Base-by-base conservation (phyloP, 2,797 vertebrate species). In the Crenichthys baileyi region DNA sequence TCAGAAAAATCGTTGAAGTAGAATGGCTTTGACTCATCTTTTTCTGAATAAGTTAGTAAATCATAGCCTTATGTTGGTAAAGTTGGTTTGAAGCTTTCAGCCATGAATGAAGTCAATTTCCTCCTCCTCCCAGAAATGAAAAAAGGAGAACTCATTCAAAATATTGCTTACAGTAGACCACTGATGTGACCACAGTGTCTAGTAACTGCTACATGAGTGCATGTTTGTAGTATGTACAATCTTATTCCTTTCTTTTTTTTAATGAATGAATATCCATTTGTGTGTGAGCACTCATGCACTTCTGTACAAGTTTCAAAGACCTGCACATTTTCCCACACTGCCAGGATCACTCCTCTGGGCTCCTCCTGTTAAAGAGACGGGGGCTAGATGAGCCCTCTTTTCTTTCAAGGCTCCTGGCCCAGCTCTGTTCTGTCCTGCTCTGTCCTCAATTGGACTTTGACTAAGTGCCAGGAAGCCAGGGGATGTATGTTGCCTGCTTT, bases 281-380 rank as follows among this genome's bases (percentile, higher is more conserved):
- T 80, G 85, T 83, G 84, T 72, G 79, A 61, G 67, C 51, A 70
- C 84, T 80, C 79, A 72, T 80, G 87, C 80, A 79, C 85, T 81
- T 80, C 51, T 86, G 85, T 84, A 77, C 67, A 24, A 85, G 88
- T 78, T 89, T 90, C 90, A 89, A 91, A 89, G 91, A 91, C 84
- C 83, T 89, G 85, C 92, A 91, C 92, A 95, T 95, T 96, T 96
- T 96, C 95, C 95, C 96, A 96, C 96, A 96, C 94, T 95, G 93
- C 93, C 94, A 95, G 93, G 93, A 93, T 94, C 93, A 93, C 94
- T 94, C 89, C 82, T 92, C 89, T 91, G 90, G 93, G 91, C 93
- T 94, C 90, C 91, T 95, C 90, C 93, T 91, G 84, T 91, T 91
- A 86, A 89, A 88, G 92, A 92, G 89, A 86, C 15, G 31, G 82